Conservation (phyloP, 2,888 invertebrate genomes). For the Brachyopa scutellaris region DNA sequence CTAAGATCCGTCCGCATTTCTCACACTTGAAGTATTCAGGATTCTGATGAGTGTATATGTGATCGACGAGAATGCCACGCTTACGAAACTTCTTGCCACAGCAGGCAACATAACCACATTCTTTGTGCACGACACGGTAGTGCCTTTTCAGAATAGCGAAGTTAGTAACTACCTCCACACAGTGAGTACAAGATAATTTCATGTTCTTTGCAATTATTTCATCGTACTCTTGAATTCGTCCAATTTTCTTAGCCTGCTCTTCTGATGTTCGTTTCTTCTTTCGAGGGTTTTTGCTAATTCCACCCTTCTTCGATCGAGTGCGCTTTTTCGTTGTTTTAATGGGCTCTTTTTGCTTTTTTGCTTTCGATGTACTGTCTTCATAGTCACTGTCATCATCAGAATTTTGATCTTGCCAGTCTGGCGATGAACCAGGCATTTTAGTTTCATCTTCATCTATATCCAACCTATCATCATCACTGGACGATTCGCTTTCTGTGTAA, state of each 20-base stretch:
- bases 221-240: slow-evolving; percentile 75
- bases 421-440: neutral
- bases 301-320: slow-evolving; percentile 39
- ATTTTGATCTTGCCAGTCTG: slow-evolving; percentile 38
- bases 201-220: slow-evolving; percentile 77
- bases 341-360: neutral
- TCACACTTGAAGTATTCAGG: slow-evolving; percentile 80
- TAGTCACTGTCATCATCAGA: slow-evolving; percentile 63
- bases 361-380: slow-evolving; percentile 16
- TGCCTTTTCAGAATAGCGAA: slow-evolving; percentile 76
- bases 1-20: slow-evolving; percentile 76
- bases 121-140: slow-evolving; percentile 76
- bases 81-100: slow-evolving; percentile 79
- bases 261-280: slow-evolving; percentile 34
- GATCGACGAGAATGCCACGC: slow-evolving; percentile 78
- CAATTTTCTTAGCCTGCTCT: slow-evolving; percentile 36
- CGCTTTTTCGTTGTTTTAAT: slow-evolving; percentile 22
- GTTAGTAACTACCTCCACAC: slow-evolving; percentile 74
- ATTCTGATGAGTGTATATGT: slow-evolving; percentile 78
- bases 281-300: neutral
- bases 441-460: neutral
- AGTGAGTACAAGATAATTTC: slow-evolving; percentile 78
- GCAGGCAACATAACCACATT: slow-evolving; percentile 78
- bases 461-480: slow-evolving; percentile 26
- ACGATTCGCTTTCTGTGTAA: slow-evolving; percentile 7